A percentile compares a stretch with the other conserved stretches of the same genome.
Conservation (phyloP, 1,140 invertebrate species). For the Neodiprion virginianus region DNA sequence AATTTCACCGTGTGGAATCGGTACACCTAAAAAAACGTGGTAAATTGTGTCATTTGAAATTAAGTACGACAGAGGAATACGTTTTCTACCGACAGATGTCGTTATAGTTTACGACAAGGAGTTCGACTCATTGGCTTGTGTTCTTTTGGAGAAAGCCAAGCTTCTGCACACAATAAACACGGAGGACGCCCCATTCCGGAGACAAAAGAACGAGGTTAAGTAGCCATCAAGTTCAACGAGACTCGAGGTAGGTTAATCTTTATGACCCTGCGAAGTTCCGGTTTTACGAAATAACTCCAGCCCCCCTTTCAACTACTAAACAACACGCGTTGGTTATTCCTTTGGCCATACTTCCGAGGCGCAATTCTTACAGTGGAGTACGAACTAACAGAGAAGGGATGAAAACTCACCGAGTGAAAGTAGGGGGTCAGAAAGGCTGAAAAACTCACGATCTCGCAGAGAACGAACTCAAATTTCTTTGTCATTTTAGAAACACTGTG, state of each 20-base stretch:
- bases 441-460: no score
- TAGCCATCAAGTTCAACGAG: constrained; percentile 36
- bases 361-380: not conserved
- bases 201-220: constrained; percentile 40
- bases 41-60: no score
- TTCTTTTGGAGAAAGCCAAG: not conserved
- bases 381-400: not conserved
- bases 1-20: no score
- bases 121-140: not conserved
- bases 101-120: no score
- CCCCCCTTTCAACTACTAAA: not conserved
- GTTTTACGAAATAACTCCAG: not conserved
- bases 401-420: not conserved
- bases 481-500: no score
- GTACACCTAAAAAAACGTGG: no score
- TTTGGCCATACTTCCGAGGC: no score
- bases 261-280: not conserved
- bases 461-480: no score
- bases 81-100: no score
- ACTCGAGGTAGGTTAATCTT: not conserved
- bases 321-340: not conserved
- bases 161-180: constrained; percentile 1
- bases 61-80: no score
- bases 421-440: no score
- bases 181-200: not conserved